Evolutionary conservation across 2,797 vertebrate genomes (phyloP).

Genomic region (Limosa lapponica): DNA sequence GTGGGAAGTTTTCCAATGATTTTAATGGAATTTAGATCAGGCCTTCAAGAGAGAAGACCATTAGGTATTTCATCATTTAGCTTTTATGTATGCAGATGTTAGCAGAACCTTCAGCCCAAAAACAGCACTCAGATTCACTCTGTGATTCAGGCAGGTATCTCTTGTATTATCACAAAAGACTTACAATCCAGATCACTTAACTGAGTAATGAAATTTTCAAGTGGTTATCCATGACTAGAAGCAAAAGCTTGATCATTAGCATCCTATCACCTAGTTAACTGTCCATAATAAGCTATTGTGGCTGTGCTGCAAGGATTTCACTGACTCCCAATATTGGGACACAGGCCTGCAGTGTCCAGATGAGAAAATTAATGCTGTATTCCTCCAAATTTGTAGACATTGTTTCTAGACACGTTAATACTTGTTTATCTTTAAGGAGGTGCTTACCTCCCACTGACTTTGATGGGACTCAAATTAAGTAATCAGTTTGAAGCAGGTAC

Average conservation of each 20-base stretch:
- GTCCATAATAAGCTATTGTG: neutral
- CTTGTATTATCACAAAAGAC: neutral
- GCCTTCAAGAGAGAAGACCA: neutral
- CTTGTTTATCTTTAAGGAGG: neutral
- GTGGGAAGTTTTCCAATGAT: neutral
- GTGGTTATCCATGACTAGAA: neutral
- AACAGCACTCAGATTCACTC: neutral
- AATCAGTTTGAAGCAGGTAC: neutral
- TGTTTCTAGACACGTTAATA: neutral
- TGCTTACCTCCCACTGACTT: neutral
- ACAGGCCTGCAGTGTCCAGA: neutral
- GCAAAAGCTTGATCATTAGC: neutral
- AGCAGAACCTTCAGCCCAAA: neutral
- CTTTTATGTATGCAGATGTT: neutral
- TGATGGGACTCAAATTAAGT: neutral
- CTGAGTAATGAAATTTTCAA: neutral
- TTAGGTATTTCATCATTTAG: neutral
- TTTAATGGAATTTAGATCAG: conserved; percentile 4
- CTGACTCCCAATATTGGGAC: neutral
- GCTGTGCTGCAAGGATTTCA: neutral
- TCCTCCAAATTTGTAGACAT: neutral
- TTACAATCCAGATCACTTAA: neutral
- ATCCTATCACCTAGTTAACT: neutral
- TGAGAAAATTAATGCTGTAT: neutral
- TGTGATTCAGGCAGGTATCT: neutral